phyloP scores from a whole-genome alignment of 1,140 invertebrate species.

The Copidosoma floridanum region DNA sequence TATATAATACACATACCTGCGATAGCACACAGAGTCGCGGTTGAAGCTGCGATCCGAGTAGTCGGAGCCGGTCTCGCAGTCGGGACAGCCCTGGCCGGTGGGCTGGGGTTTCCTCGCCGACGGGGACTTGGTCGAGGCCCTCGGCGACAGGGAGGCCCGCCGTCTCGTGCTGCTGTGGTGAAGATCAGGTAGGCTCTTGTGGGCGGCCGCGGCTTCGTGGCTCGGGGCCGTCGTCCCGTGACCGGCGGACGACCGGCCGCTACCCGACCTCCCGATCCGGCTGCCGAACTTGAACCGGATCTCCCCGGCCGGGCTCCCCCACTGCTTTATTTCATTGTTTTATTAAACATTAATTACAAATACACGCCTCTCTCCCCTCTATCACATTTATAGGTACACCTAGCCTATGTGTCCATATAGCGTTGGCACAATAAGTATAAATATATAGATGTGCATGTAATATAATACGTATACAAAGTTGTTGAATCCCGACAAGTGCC shows the following conservation, averaged over 20 bases:
- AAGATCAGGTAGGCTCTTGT: slow-evolving; percentile 83
- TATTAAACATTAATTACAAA: too few relatives aligned
- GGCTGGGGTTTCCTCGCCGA: slow-evolving; percentile 35
- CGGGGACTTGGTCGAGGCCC: slow-evolving; percentile 50
- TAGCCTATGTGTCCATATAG: too few relatives aligned
- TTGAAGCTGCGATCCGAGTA: slow-evolving; percentile 55
- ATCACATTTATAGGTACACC: too few relatives aligned
- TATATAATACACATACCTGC: slow-evolving; percentile 49
- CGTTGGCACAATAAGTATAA: too few relatives aligned
- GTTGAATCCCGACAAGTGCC: too few relatives aligned
- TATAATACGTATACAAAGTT: too few relatives aligned
- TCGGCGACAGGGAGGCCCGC: slow-evolving; percentile 55
- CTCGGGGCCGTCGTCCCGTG: not conserved
- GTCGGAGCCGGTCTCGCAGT: slow-evolving; percentile 55
- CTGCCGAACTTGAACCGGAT: slow-evolving; percentile 55
- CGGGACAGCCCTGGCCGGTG: slow-evolving; percentile 41
- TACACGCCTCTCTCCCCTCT: too few relatives aligned
- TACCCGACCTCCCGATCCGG: slow-evolving; percentile 12
- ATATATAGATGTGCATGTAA: too few relatives aligned
- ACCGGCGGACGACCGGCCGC: slow-evolving; percentile 38
- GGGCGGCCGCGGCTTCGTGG: slow-evolving; percentile 38
- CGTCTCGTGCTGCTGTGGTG: slow-evolving; percentile 66
- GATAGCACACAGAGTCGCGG: slow-evolving; percentile 48
- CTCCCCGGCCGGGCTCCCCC: not conserved
- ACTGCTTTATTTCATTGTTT: too few relatives aligned